Conservation (phyloP, 1,140 invertebrate species). For the Hyposmocoma kahamanoa region DNA sequence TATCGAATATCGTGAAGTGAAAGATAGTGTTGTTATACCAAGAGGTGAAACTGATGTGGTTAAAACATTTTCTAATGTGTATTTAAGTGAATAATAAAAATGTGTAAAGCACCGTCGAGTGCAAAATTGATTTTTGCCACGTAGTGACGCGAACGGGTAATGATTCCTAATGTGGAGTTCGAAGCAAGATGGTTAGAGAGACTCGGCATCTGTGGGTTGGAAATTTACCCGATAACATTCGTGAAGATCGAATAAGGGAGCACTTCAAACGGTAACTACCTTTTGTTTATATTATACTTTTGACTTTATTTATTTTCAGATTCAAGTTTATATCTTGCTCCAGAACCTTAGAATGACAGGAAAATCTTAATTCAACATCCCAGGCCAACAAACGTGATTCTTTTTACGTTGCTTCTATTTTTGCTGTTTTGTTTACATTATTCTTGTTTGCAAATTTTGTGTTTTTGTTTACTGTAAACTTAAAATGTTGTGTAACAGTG, state of each 20-base stretch:
- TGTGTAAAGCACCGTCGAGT: constrained; percentile 66
- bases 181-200: constrained; percentile 98
- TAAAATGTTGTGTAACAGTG: too few species aligned
- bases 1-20: constrained; percentile 70
- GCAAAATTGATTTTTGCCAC: constrained; percentile 74
- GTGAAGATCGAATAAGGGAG: constrained; percentile 95
- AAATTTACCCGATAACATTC: constrained; percentile 99
- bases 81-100: constrained; percentile 66
- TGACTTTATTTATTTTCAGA: too few species aligned
- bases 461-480: too few species aligned
- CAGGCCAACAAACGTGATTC: too few species aligned
- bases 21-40: constrained; percentile 62
- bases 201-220: constrained; percentile 99
- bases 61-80: constrained; percentile 55
- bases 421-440: too few species aligned
- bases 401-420: too few species aligned
- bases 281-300: constrained; percentile 49
- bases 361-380: too few species aligned
- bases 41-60: constrained; percentile 57
- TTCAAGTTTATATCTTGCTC: too few species aligned
- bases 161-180: constrained; percentile 74
- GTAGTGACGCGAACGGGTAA: constrained; percentile 73
- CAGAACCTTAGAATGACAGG: too few species aligned
- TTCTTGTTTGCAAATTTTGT: too few species aligned
- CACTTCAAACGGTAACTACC: constrained; percentile 94